phyloP scores from a whole-genome alignment of 2,797 vertebrate genomes.

The Helarctos malayanus region DNA sequence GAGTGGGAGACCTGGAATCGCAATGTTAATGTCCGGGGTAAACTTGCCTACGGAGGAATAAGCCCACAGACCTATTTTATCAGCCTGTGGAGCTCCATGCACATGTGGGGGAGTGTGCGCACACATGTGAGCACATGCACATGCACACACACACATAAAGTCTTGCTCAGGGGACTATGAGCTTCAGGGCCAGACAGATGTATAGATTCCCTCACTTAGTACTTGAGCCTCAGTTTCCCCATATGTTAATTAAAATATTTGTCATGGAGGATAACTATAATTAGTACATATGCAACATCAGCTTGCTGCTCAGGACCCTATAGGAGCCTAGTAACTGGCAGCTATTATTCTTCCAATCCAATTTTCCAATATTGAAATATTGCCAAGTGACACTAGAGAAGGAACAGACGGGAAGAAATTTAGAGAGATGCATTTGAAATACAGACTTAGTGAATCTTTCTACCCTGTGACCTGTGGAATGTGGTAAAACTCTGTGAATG shows the following conservation, averaged over 20 bases:
- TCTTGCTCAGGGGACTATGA: background rate
- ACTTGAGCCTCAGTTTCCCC: background rate
- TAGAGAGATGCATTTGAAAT: background rate
- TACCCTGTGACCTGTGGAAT: too few species aligned
- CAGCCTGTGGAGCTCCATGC: background rate
- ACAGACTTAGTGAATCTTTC: background rate
- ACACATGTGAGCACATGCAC: rapidly evolving
- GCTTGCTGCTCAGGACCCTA: background rate
- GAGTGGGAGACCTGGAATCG: background rate
- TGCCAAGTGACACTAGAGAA: background rate
- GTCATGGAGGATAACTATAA: background rate
- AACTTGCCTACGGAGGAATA: background rate
- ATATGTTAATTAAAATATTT: background rate
- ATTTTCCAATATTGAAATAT: background rate
- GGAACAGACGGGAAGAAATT: background rate
- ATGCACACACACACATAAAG: rapidly evolving
- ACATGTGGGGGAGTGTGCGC: rapidly evolving
- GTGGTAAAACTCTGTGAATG: background rate
- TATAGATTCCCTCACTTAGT: background rate
- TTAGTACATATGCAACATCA: background rate
- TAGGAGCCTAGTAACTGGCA: background rate
- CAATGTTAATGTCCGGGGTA: background rate
- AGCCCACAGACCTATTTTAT: background rate
- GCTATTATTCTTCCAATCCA: background rate
- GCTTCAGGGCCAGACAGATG: background rate